Percentiles rank a stretch among this genome's conserved stretches.
phyloP scores from a whole-genome alignment of 2,888 invertebrate genomes.

The Lypha dubia region DNA sequence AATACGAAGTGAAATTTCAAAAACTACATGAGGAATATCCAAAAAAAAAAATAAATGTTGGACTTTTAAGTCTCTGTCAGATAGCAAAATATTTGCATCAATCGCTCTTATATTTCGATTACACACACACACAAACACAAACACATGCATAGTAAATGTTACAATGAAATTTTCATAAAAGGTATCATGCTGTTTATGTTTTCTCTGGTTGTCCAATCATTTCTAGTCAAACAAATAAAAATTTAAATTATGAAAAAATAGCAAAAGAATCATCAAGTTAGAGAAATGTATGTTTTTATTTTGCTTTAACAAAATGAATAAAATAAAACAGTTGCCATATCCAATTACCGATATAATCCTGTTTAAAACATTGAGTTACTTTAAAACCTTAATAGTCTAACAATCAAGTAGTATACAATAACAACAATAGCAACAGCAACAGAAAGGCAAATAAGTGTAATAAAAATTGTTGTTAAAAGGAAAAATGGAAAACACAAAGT shows the following conservation, averaged over 20 bases:
- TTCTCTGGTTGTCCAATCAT: constrained; percentile 13
- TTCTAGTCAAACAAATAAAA: constrained; percentile 29
- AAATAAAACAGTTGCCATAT: constrained; percentile 74
- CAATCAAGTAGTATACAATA: constrained; percentile 31
- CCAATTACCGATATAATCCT: constrained; percentile 74
- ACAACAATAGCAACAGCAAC: constrained; percentile 7
- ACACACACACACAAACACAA: too few species aligned
- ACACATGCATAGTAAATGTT: too few species aligned
- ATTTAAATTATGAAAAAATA: constrained; percentile 43
- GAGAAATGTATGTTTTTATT: constrained; percentile 4
- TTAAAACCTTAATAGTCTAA: constrained; percentile 65
- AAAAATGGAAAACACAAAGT: neutral
- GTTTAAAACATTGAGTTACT: constrained; percentile 66
- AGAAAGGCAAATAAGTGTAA: neutral
- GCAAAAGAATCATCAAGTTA: constrained; percentile 15
- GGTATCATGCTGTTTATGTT: constrained; percentile 66
- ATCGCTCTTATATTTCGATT: neutral
- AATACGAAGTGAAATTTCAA: too few species aligned
- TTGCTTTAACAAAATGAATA: neutral
- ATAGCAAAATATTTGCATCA: neutral
- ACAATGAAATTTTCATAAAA: constrained; percentile 43
- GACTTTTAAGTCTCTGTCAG: constrained; percentile 16
- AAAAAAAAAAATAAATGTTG: neutral
- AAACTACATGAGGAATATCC: neutral
- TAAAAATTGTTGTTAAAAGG: constrained; percentile 20